Evolutionary conservation across 2,113 vertebrate species (phyloP).

Genomic region (Pan paniscus): DNA sequence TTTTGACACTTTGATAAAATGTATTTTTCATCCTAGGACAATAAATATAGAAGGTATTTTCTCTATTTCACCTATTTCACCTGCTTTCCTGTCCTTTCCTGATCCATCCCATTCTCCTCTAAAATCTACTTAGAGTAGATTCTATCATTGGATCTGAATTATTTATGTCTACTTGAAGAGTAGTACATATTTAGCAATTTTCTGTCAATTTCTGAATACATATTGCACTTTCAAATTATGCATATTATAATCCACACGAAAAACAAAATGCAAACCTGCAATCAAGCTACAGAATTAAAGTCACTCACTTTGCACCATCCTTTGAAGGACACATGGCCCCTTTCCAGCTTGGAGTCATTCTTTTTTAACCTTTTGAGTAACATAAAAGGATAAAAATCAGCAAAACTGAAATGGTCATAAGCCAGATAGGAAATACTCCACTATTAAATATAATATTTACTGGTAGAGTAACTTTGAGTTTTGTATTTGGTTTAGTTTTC

Average conservation of each 20-base stretch:
- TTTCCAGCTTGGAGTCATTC: not conserved
- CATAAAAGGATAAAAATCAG: constrained; percentile 24
- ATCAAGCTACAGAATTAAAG: constrained; percentile 7
- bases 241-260: not conserved
- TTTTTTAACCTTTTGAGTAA: not conserved
- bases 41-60: not conserved
- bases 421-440: not conserved
- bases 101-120: not conserved
- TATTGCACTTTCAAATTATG: not conserved
- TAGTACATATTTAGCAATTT: not conserved
- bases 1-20: not conserved
- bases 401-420: not conserved
- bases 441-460: not conserved
- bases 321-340: not conserved
- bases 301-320: not conserved
- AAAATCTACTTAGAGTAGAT: not conserved
- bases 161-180: not conserved
- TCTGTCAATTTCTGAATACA: not conserved
- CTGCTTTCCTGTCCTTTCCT: not conserved
- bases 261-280: not conserved
- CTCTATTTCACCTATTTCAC: not conserved
- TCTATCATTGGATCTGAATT: not conserved
- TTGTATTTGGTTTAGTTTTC: not conserved
- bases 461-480: not conserved
- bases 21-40: not conserved